Base-by-base conservation (phyloP, 2,113 vertebrate species). In the Nestor notabilis region DNA sequence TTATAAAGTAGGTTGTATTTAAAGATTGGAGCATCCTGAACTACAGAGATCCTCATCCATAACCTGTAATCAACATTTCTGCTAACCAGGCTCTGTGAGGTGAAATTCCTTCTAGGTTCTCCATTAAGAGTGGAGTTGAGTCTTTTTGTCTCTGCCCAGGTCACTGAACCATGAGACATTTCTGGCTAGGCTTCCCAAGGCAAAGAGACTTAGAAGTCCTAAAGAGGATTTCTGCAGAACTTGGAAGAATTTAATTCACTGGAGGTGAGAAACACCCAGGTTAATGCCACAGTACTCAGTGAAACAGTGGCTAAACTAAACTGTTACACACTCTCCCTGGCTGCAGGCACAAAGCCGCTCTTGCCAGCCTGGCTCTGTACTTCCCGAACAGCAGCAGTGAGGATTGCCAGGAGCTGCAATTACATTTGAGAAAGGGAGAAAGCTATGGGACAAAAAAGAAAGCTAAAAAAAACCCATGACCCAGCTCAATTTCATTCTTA, bases 261-360 rank as follows among this genome's bases (percentile, higher is more conserved):
- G 21, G 11, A 69, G 11, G 4, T 9, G 47, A 64, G 64, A 86
- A 4, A 20, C 39, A 25, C 8, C 2, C 53, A 43, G 0, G 0
- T 46, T 43, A 78, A 47, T 10, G 17, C 12, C 41, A 72, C 52
- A 50, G 4, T 33, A 33, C 19, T 41, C 39, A 29, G 49, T 44
- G 63, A 41, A 86, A 23, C 11, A 43, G 71, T 12, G 28, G 15
- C 58, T 74, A n/a, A 65, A 60, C 17, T 28, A 3, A 87, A 24
- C 6, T 35, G 9, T 13, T 17, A 11, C 1, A 0, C 7, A 2
- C 13, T 4, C 13, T 31, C 10, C 37, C 61, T 19, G 44, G 31
- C 37, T 63, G 41, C 20, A 1, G 2, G 64, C 33, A 43, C 35
- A 20, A 28, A 46, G 55, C 29, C 0, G 3, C 64, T 47, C 33